Base-by-base conservation (phyloP, 1,140 invertebrate genomes). In the Nylanderia fulva region DNA sequence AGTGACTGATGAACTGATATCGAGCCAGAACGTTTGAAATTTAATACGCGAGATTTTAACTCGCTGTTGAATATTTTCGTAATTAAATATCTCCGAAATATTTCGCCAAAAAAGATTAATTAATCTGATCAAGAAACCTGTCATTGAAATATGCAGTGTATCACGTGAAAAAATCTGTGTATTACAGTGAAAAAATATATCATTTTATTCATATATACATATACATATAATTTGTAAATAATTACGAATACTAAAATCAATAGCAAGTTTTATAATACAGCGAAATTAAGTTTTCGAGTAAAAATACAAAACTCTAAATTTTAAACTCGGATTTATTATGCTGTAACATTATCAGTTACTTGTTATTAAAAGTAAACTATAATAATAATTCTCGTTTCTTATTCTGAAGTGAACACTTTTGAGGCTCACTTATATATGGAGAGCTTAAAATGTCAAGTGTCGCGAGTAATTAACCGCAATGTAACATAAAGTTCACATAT, bases 401-500 rank as follows among this genome's bases (percentile, higher is more conserved):
- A 60, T 39, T 24, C 36, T 18, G 15, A 48, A 29, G 54, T 15
- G 58, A 36, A 39, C 33, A 61, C 27, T 56, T 79, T 79, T 66
- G 60, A 21, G 3, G 21, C 1, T 39, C 11, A 21, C 21, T 56
- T 27, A 13, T 29, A 13, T 29, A 13, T 9, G 4, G n/a, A 7
- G 42, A 27, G 18, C 7, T 21, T 21, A 79, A n/a, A 79, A 79
- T 79, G 76, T 79, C 76, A 79, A 9, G 33, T 68, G 76, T 79
- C 76, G 68, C 27, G 29, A 79, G 42, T 27, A 79, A 21, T 56
- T 39, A 39, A 29, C 45, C 33, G 48, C 63, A 39, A 68, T 54
- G 45, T 39, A 48, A 79, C 24, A 29, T 33, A 33, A 39, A 27
- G 45, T 54, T 56, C 29, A 33, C 60, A 68, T 39, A 39, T 33